Conservation (phyloP, 2,797 vertebrate species). For the Xiphorhynchus erythropygius region DNA sequence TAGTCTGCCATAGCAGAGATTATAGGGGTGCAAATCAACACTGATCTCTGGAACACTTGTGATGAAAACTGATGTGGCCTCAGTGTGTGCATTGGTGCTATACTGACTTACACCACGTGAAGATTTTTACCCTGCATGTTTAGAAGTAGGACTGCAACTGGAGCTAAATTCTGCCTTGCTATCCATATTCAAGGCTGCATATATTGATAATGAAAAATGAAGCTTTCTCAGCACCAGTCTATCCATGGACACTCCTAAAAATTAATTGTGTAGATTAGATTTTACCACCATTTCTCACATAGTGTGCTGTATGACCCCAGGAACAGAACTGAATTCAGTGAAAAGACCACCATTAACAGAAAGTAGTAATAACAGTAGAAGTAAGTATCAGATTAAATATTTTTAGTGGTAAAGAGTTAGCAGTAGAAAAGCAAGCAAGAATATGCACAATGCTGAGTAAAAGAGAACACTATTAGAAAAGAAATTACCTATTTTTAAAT, state of each 20-base stretch:
- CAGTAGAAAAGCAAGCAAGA: background rate
- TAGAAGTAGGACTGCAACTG: background rate
- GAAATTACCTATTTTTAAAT: conserved; percentile 3
- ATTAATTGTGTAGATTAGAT: background rate
- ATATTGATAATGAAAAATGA: background rate
- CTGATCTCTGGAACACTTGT: background rate
- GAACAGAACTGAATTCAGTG: background rate
- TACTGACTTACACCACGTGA: background rate
- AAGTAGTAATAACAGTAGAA: background rate
- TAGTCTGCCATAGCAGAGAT: background rate
- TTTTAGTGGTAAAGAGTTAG: background rate
- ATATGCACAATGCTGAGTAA: background rate
- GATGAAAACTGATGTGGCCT: background rate
- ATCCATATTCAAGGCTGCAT: background rate
- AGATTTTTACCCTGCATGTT: background rate
- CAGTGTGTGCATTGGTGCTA: background rate
- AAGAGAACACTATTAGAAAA: background rate
- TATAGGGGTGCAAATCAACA: background rate
- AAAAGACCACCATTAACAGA: background rate
- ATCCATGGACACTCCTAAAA: background rate
- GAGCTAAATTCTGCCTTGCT: background rate
- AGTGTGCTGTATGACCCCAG: background rate
- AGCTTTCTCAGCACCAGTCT: background rate
- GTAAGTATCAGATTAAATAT: background rate
- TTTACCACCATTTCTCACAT: background rate